Conservation (phyloP, 2,888 invertebrate genomes). For the Empis livida region DNA sequence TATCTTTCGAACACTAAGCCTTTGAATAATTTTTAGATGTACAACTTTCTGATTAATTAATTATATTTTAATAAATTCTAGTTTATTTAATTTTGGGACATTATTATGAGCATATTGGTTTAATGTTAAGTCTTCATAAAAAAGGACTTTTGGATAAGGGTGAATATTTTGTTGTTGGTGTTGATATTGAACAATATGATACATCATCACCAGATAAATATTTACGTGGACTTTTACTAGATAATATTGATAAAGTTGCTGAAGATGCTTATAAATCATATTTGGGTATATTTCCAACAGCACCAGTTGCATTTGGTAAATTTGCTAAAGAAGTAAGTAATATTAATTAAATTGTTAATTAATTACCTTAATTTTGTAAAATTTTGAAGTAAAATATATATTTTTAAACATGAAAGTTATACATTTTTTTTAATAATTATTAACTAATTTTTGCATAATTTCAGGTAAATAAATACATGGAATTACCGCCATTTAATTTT, state of each 20-base stretch:
- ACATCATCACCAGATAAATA: conserved; percentile 63
- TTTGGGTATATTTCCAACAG: conserved; percentile 68
- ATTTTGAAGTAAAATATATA: background rate
- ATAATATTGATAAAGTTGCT: conserved; percentile 41
- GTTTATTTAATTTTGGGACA: conserved; percentile 86
- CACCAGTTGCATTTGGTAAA: conserved; percentile 55
- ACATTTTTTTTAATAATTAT: background rate
- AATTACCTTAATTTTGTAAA: background rate
- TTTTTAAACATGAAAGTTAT: too few relatives aligned
- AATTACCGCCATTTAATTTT: conserved; percentile 76
- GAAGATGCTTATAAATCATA: conserved; percentile 67
- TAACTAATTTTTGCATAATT: conserved; percentile 13
- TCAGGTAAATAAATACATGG: conserved; percentile 70
- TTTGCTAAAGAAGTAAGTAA: conserved; percentile 45
- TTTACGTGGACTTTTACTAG: conserved; percentile 59
- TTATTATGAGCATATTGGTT: conserved; percentile 79
- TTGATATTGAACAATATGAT: conserved; percentile 81
- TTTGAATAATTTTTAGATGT: too few relatives aligned
- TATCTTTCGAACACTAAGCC: too few relatives aligned
- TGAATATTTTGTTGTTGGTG: conserved; percentile 89
- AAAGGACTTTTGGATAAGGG: conserved; percentile 69
- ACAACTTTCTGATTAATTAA: too few relatives aligned
- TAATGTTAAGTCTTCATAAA: conserved; percentile 77
- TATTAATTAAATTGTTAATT: background rate
- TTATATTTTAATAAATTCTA: too few relatives aligned